phyloP scores from a whole-genome alignment of 2,797 vertebrate species.

The Syngnathus rostellatus region DNA sequence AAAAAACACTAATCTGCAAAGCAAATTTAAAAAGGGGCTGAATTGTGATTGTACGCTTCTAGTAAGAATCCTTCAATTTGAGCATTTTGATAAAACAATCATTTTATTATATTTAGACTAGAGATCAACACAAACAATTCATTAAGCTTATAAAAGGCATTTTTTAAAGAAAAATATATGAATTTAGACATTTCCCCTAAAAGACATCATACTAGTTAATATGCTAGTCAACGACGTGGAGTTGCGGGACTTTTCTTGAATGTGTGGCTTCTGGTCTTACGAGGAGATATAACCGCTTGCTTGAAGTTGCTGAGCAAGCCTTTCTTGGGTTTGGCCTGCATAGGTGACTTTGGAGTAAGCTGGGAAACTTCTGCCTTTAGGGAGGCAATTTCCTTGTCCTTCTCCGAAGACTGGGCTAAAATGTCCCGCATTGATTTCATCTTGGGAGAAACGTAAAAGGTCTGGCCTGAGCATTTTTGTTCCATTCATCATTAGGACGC shows the following conservation, averaged over 20 bases:
- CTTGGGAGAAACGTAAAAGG: conserved; percentile 34
- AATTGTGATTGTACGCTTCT: neutral
- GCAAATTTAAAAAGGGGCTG: neutral
- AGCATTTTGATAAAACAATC: neutral
- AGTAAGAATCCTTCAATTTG: neutral
- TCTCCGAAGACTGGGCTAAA: conserved; percentile 55
- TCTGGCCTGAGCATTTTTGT: neutral
- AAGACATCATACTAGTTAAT: neutral
- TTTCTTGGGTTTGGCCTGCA: conserved; percentile 60
- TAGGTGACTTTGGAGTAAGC: conserved; percentile 40
- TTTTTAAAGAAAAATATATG: no score
- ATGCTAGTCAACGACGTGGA: conserved; percentile 19
- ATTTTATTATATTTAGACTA: neutral
- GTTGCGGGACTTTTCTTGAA: conserved; percentile 49
- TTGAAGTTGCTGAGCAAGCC: conserved; percentile 78
- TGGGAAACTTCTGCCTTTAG: conserved; percentile 65
- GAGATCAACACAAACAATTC: neutral
- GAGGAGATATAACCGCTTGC: conserved; percentile 68
- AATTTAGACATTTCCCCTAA: neutral
- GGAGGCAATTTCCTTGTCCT: conserved; percentile 61
- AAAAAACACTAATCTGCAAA: neutral
- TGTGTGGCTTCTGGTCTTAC: conserved; percentile 43
- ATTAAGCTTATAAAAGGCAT: neutral
- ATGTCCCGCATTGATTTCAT: conserved; percentile 59
- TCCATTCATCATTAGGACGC: neutral